These are phyloP conservation scores for Collichthys lucidus DNA, from an alignment of 2,113 vertebrate genomes.

Conservation along the genomic window DNA sequence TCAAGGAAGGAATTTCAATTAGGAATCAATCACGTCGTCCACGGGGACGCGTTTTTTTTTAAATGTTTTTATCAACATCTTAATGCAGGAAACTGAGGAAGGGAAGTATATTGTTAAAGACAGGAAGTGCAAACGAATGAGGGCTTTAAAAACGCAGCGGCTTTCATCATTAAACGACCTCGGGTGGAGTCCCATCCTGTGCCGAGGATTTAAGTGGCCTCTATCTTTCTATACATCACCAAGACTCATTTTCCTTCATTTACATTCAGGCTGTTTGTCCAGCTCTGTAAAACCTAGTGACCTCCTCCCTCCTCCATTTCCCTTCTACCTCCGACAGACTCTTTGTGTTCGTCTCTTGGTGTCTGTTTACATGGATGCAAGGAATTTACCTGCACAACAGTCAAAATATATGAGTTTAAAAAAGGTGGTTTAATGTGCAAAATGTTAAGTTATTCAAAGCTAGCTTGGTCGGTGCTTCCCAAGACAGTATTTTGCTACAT, in stretches of 20 bases:
- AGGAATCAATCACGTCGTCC: constrained; percentile 33
- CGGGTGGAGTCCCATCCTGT: constrained; percentile 68
- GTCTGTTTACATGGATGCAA: not conserved
- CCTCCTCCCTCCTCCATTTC: not conserved
- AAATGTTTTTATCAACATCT: constrained; percentile 17
- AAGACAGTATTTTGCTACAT: too few species aligned
- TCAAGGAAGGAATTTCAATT: constrained; percentile 11
- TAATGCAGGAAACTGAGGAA: constrained; percentile 27
- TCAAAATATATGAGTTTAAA: too few species aligned
- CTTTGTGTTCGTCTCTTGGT: not conserved
- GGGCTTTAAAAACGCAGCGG: constrained; percentile 31
- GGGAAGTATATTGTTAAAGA: constrained; percentile 69
- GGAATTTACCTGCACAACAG: too few species aligned
- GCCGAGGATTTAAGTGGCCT: constrained; percentile 28
- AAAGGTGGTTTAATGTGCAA: too few species aligned
- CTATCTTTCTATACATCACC: constrained; percentile 50
- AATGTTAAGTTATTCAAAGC: too few species aligned
- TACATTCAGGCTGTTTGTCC: not conserved
- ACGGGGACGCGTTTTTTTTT: not conserved
- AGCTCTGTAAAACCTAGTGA: not conserved
- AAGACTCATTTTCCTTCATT: constrained; percentile 10
- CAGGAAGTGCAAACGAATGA: constrained; percentile 64
- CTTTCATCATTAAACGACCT: constrained; percentile 53
- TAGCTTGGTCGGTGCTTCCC: too few species aligned
- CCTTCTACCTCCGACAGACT: not conserved